A percentile compares a stretch with the other conserved stretches of the same genome.
Conservation (phyloP, 2,888 invertebrate species). For the Lasioglossum leucozonium region DNA sequence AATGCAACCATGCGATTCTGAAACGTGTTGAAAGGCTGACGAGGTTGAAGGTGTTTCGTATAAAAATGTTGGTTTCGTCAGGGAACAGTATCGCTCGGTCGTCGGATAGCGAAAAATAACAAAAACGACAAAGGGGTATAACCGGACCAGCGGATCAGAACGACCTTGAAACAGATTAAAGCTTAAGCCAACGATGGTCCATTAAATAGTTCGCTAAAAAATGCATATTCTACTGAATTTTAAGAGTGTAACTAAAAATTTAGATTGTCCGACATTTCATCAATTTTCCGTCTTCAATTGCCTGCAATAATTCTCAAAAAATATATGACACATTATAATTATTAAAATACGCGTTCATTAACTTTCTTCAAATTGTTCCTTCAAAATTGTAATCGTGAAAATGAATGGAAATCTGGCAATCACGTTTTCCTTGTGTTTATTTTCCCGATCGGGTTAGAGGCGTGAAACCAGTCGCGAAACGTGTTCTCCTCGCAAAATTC, state of each 20-base stretch:
- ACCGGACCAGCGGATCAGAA: not conserved
- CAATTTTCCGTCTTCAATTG: not conserved
- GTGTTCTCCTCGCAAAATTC: not conserved
- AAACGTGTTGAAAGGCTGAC: constrained; percentile 10
- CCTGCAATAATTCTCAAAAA: not conserved
- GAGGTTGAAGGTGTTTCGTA: not conserved
- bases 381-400: not conserved
- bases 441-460: not conserved
- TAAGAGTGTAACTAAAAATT: not conserved
- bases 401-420: not conserved
- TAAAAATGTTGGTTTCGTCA: not conserved
- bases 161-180: constrained; percentile 1
- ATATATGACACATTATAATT: not conserved
- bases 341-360: not conserved
- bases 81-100: not conserved
- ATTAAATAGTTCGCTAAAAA: not conserved
- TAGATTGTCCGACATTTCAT: not conserved
- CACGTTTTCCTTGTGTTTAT: not conserved
- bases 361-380: not conserved
- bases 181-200: not conserved
- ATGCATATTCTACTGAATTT: not conserved
- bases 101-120: not conserved
- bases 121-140: not conserved
- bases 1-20: constrained; percentile 26
- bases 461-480: not conserved